phyloP scores from a whole-genome alignment of 1,140 invertebrate genomes.

The Drosophila ohnishii region DNA sequence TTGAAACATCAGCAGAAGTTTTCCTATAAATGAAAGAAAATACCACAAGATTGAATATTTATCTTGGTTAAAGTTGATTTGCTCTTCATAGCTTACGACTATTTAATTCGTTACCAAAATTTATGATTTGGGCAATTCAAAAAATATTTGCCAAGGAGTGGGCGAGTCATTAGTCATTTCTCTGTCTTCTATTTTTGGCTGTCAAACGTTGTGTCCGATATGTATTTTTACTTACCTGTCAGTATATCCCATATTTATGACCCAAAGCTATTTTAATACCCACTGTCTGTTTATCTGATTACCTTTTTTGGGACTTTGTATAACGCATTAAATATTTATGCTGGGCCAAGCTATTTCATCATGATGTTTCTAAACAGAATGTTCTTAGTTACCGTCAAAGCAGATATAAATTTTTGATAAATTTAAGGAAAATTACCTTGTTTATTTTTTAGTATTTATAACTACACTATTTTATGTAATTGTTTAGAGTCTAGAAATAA shows the following conservation, averaged over 20 bases:
- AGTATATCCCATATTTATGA: conserved; percentile 9
- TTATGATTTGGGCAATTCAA: conserved; percentile 4
- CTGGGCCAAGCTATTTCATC: not conserved
- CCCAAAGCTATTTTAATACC: conserved; percentile 12
- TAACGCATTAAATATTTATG: not conserved
- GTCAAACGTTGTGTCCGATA: not conserved
- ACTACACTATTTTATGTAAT: not conserved
- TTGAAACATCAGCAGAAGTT: conserved; percentile 68
- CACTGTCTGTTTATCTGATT: not conserved
- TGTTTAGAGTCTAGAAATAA: not conserved
- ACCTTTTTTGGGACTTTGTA: not conserved
- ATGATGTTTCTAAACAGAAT: not conserved
- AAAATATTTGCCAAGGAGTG: not conserved
- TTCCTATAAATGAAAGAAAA: conserved; percentile 16
- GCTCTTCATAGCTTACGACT: not conserved
- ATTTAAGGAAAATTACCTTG: not conserved
- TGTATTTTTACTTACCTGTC: conserved; percentile 16
- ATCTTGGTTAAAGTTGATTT: conserved; percentile 14
- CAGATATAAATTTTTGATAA: not conserved
- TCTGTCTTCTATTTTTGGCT: conserved; percentile 4
- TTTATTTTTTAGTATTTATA: not conserved
- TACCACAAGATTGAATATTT: conserved; percentile 22
- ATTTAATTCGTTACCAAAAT: conserved; percentile 1
- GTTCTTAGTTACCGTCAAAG: not conserved
- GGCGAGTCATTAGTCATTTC: conserved; percentile 4